Evolutionary conservation across 2,888 invertebrate species (phyloP), one percentile per base, ranked within the genome.

Genomic region (Heliconius sara): DNA sequence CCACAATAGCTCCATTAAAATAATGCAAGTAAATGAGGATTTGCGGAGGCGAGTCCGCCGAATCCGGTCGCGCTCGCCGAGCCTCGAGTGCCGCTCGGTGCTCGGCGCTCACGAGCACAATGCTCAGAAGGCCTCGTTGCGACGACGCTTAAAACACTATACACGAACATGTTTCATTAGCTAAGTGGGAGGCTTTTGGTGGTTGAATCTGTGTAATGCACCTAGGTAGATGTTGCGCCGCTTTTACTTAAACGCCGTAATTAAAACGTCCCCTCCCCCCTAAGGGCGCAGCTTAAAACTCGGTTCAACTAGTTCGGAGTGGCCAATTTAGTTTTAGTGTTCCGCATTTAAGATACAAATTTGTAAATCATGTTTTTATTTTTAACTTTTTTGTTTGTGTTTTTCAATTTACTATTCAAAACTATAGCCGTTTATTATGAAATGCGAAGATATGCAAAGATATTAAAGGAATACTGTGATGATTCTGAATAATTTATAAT

Each of bases 81-180:
- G 87, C 86, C 85, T 88, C 86, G 85, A 84, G 87, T 86, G 85
- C 88, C 86, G 89, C 89, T 88, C 89, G 52, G 52, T 3, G 47
- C 47, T 47, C 43, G 43, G 43, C 52, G 52, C 52, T 52, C 52
- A 19, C 19, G 7, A 52, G 52, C 52, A 94, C 93, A 92, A 94
- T 93, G 87, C 91, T 86, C 87, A 88, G 87, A 87, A 85, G 86
- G 86, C 86, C 86, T 79, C 81, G 83, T 78, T 88, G 86, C 90
- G 90, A 89, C 92, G 90, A 87, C 91, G 92, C 91, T 92, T 91
- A 89, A 92, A 92, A 93, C 93, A 92, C 93, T 94, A 92, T 91
- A 93, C 94, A 92, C 91, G 95, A 94, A 93, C 95, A 95, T 95
- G 95, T 95, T 95, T 95, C 95, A 95, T 95, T 95, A 95, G 95